These are phyloP conservation scores for Xanthorhoe designata DNA, from an alignment of 2,888 invertebrate species.

Conservation along the genomic window DNA sequence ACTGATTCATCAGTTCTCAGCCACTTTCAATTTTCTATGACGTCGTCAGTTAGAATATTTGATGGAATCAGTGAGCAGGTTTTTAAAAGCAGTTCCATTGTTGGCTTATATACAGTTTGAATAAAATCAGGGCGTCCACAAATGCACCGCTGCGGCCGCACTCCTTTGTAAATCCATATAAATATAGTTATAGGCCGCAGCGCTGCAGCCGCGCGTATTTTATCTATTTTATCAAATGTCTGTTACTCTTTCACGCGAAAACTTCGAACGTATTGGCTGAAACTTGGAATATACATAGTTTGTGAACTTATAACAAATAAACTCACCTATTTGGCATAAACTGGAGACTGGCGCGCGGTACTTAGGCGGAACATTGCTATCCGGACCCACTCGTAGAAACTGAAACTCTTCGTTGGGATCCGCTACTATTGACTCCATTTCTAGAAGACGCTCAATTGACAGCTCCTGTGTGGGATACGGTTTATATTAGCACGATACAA, in stretches of 20 bases:
- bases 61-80: not conserved
- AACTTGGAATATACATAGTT: too few relatives aligned
- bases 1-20: not conserved
- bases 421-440: slow-evolving; percentile 90
- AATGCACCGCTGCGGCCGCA: too few relatives aligned
- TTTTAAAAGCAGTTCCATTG: not conserved
- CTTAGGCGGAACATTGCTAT: slow-evolving; percentile 85
- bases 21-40: not conserved
- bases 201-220: too few relatives aligned
- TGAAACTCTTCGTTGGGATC: slow-evolving; percentile 80
- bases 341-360: slow-evolving; percentile 82
- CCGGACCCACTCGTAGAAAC: slow-evolving; percentile 84
- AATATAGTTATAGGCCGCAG: too few relatives aligned
- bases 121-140: too few relatives aligned
- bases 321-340: slow-evolving; percentile 79
- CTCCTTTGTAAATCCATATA: too few relatives aligned
- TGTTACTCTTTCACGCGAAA: too few relatives aligned
- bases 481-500: slow-evolving; percentile 12
- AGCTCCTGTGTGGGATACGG: slow-evolving; percentile 87
- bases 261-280: too few relatives aligned
- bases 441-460: slow-evolving; percentile 96
- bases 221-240: too few relatives aligned
- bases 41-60: not conserved
- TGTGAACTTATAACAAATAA: too few relatives aligned
- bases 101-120: not conserved